Conservation (phyloP, 1,140 invertebrate genomes). For the Heliconius hewitsoni region DNA sequence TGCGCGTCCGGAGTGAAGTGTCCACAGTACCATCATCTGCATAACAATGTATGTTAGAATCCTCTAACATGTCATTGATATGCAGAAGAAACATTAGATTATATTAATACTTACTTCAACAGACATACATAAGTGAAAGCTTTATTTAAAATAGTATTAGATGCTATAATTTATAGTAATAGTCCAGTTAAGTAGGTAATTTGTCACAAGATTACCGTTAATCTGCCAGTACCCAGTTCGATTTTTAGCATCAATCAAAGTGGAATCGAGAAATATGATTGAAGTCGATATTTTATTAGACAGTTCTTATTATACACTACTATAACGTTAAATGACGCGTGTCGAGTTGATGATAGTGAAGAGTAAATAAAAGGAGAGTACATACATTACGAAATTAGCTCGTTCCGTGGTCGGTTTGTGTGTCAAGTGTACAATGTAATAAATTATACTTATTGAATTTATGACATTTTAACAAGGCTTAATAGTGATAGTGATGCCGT, state of each 20-base stretch:
- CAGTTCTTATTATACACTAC: neutral
- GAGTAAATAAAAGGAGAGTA: neutral
- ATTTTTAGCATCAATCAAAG: neutral
- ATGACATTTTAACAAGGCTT: conserved; percentile 5
- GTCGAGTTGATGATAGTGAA: neutral
- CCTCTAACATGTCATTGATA: too few relatives aligned
- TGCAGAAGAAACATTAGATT: too few relatives aligned
- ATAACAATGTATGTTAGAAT: too few relatives aligned
- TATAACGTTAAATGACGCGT: neutral
- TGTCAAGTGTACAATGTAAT: neutral
- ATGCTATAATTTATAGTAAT: neutral
- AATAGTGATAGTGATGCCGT: neutral
- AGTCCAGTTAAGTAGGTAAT: neutral
- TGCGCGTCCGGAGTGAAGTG: too few relatives aligned
- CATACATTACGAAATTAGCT: neutral
- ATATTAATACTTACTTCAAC: too few relatives aligned
- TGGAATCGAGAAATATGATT: neutral
- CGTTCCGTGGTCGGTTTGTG: neutral
- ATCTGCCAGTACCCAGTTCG: neutral
- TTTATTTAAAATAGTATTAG: neutral
- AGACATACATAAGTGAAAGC: too few relatives aligned
- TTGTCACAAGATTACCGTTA: neutral
- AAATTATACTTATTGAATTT: conserved; percentile 1
- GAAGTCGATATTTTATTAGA: neutral
- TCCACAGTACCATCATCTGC: too few relatives aligned